Evolutionary conservation across 1,140 invertebrate species (phyloP).

Genomic region (Ips nitidus): DNA sequence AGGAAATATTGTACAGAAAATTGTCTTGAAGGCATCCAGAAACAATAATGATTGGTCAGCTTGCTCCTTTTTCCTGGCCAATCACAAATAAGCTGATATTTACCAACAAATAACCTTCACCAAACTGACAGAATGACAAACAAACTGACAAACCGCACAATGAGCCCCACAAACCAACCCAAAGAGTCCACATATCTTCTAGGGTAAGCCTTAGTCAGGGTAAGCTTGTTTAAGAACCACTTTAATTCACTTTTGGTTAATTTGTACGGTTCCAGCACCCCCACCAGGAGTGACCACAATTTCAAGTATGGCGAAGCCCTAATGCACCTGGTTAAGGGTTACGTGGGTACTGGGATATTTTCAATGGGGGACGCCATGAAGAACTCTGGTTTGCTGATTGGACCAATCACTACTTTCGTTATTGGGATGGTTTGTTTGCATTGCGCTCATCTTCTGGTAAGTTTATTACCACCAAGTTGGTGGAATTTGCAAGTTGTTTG

Average conservation of each 20-base stretch:
- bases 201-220: not conserved
- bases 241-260: not conserved
- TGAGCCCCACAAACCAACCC: not conserved
- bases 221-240: not conserved
- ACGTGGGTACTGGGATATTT: conserved; percentile 74
- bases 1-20: no score
- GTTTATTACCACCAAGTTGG: conserved; percentile 37
- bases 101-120: no score
- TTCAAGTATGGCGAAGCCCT: conserved; percentile 70
- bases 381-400: conserved; percentile 69
- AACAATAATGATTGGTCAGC: no score
- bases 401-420: conserved; percentile 63
- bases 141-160: no score
- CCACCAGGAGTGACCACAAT: conserved; percentile 15
- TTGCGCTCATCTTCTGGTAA: conserved; percentile 71
- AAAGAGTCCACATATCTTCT: conserved; percentile 2
- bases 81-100: no score
- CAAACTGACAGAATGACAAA: no score
- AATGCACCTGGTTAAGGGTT: conserved; percentile 74
- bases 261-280: not conserved
- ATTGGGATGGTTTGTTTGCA: conserved; percentile 72
- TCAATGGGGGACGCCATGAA: conserved; percentile 77
- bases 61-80: no score
- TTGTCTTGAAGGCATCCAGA: no score
- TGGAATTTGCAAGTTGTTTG: conserved; percentile 57